Base-by-base conservation (phyloP, 2,797 vertebrate species). In the Acanthurus leucopareius region DNA sequence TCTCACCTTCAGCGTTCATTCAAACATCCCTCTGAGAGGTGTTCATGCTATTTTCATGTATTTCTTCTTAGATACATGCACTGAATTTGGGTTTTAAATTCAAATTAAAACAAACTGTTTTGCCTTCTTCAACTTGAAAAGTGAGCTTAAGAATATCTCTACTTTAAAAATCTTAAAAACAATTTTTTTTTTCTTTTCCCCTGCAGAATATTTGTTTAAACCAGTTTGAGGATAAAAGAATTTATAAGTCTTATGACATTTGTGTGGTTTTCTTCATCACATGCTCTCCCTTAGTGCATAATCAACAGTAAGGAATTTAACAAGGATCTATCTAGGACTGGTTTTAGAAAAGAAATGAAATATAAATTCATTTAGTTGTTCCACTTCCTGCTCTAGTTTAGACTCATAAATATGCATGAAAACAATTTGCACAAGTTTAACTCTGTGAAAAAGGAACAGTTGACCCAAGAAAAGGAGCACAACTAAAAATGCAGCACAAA, bases 1-100 rank as follows among this genome's bases (percentile, higher is more conserved):
- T 66, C 71, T 72, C 52, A 66, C 78, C 56, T 72, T 78, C 63
- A 58, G 35, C 11, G 65, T 75, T 52, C 73, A 84, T 73, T 83
- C 77, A 80, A 65, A 83, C 58, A 59, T 67, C 63, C 57, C 62
- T 64, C 38, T 52, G 65, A 56, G 59, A 73, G 25, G 40, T 35
- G 58, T 78, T 56, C 47, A 57, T 64, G 22, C 19, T 25, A 28
- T 38, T 63, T 67, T 59, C 61, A 35, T 58, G 28, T 4, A 51
- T 80, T 57, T 40, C 2, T 51, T 20, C 45, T 73, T 44, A 10
- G 11, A 63, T 1, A n/a, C 0, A 19, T 49, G 25, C 1, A 25
- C 3, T 62, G 28, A 4, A 68, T 10, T n/a, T 54, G 38, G 25
- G 17, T 8, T 63, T 35, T 45, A 1, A 44, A 54, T 44, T 38